These are phyloP conservation scores for Falco biarmicus DNA, from an alignment of 2,797 vertebrate species.

Conservation along the genomic window DNA sequence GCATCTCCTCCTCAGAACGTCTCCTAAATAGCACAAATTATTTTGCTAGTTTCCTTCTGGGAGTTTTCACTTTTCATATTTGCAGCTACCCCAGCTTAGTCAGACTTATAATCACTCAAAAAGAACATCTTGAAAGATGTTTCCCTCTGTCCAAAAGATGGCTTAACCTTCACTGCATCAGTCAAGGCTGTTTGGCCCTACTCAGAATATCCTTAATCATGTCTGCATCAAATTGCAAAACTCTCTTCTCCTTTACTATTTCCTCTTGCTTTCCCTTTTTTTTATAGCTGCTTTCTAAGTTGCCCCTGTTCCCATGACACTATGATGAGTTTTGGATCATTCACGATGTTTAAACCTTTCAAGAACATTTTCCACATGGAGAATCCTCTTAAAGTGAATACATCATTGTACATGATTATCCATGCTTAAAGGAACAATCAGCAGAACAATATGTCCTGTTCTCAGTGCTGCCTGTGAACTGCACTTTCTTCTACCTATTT, in stretches of 20 bases:
- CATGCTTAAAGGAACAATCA: conserved; percentile 63
- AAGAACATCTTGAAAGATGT: background rate
- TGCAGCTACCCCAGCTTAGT: background rate
- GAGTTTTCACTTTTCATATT: background rate
- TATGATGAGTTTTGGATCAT: conserved; percentile 55
- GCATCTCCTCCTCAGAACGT: background rate
- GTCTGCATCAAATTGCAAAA: background rate
- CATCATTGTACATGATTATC: conserved; percentile 66
- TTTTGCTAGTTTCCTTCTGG: background rate
- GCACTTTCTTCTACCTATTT: background rate
- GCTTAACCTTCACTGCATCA: background rate
- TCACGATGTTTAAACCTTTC: conserved; percentile 67
- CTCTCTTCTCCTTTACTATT: background rate
- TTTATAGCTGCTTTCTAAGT: background rate
- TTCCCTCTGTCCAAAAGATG: background rate
- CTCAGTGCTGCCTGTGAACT: background rate
- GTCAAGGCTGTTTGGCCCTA: background rate
- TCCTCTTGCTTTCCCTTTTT: background rate
- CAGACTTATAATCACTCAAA: background rate
- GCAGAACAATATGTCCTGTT: conserved; percentile 47
- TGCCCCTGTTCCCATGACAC: background rate
- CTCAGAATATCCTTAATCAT: background rate
- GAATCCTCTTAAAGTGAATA: conserved; percentile 61
- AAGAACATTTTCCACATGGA: conserved; percentile 70
- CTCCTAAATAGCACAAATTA: background rate